These are phyloP conservation scores for Tapera naevia DNA, from an alignment of 2,797 vertebrate species.

Conservation along the genomic window DNA sequence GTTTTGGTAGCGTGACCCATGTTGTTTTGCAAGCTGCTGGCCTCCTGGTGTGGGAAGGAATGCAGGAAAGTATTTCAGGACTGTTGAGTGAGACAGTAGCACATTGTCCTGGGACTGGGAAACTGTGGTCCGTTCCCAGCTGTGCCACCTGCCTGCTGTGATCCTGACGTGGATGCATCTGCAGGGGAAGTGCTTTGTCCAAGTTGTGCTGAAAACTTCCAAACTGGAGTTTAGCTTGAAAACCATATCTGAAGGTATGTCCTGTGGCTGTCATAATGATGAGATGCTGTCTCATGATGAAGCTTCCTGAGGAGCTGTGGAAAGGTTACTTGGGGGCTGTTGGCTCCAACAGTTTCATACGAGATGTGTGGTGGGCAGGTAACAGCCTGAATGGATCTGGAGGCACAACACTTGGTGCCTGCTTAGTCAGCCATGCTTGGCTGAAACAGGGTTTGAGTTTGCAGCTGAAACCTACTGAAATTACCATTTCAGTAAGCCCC, in stretches of 20 bases:
- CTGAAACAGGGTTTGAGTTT: background rate
- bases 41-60: background rate
- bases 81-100: background rate
- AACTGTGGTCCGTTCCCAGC: background rate
- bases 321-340: background rate
- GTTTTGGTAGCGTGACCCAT: fast-evolving
- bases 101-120: background rate
- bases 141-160: background rate
- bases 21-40: background rate
- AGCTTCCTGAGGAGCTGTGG: background rate
- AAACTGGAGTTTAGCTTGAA: background rate
- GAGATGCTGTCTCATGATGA: background rate
- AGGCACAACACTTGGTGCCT: fast-evolving
- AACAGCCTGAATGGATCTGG: background rate
- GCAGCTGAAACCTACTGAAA: background rate
- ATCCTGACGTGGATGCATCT: background rate
- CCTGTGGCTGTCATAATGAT: fast-evolving
- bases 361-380: background rate
- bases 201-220: background rate
- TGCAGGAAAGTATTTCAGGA: background rate
- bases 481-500: background rate
- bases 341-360: fast-evolving
- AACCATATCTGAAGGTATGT: fast-evolving
- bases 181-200: background rate
- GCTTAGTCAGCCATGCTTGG: background rate